phyloP scores from a whole-genome alignment of 53 echinoderm and acorn worm species.

The Crossaster papposus region DNA sequence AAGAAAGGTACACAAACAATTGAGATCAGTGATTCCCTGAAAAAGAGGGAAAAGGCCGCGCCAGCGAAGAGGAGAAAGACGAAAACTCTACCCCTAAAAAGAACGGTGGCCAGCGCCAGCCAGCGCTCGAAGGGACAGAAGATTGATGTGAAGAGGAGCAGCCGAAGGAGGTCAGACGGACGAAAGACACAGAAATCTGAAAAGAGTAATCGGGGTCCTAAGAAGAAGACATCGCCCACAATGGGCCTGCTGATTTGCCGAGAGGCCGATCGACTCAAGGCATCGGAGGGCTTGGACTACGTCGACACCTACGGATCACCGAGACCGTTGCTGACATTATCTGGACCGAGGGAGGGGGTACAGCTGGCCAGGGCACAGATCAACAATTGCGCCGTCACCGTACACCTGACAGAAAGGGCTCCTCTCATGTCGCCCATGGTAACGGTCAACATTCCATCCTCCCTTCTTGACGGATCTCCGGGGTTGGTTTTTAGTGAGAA shows the following conservation, averaged over 20 bases:
- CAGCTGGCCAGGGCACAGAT: slow-evolving; percentile 30
- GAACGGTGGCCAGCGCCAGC: background rate
- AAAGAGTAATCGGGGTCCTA: background rate
- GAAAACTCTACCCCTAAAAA: background rate
- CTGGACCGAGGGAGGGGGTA: background rate
- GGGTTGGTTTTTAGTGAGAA: background rate
- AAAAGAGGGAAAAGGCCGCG: background rate
- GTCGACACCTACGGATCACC: slow-evolving; percentile 22
- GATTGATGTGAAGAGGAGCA: background rate
- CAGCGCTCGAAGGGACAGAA: background rate
- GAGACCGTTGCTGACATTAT: background rate
- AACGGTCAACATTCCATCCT: slow-evolving; percentile 47
- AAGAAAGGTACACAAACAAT: slow-evolving; percentile 40
- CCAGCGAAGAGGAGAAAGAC: background rate
- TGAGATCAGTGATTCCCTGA: background rate
- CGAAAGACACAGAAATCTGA: background rate
- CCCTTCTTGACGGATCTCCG: background rate
- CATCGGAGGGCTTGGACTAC: slow-evolving; percentile 50
- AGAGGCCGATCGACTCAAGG: slow-evolving; percentile 44
- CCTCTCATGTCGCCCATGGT: slow-evolving; percentile 59
- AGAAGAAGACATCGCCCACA: slow-evolving; percentile 9
- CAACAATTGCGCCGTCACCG: slow-evolving; percentile 46
- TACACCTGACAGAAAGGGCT: slow-evolving; percentile 29
- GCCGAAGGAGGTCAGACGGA: background rate
- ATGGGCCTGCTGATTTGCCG: slow-evolving; percentile 31